Percentiles rank a stretch among this genome's conserved stretches.
Evolutionary conservation across 2,797 vertebrate species (phyloP).

Genomic region (Manis crassicaudata): DNA sequence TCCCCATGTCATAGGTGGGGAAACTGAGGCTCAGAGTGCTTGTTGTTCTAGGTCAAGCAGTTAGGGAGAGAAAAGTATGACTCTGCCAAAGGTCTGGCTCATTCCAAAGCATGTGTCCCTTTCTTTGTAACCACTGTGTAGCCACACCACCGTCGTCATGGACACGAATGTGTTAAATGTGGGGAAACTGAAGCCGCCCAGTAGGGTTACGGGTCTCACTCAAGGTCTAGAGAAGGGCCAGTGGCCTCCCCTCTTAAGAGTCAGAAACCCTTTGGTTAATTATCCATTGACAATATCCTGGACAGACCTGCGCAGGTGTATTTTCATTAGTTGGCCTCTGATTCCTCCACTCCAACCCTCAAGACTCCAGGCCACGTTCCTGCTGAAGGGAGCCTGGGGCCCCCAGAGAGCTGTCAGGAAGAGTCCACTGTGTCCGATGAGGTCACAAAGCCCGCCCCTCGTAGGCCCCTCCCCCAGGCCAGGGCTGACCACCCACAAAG

Average conservation of each 20-base stretch:
- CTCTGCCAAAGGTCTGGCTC: neutral
- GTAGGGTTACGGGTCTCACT: neutral
- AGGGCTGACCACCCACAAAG: neutral
- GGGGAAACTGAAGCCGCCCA: neutral
- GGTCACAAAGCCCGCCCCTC: constrained; percentile 68
- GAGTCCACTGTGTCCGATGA: constrained; percentile 10
- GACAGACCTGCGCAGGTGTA: neutral
- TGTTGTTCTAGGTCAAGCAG: neutral
- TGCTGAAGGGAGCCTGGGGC: neutral
- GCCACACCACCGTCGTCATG: too few relatives aligned
- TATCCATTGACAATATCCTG: neutral
- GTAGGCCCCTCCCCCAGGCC: constrained; percentile 39
- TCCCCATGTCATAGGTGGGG: neutral
- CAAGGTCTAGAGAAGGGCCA: neutral
- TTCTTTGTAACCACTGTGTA: neutral
- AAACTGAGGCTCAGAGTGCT: neutral
- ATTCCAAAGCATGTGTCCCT: neutral
- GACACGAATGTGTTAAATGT: accelerated
- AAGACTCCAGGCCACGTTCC: neutral
- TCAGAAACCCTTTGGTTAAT: neutral
- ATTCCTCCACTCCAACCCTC: neutral
- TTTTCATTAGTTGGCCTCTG: neutral
- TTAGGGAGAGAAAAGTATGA: neutral
- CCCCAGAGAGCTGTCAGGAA: neutral
- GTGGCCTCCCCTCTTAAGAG: neutral